phyloP scores from a whole-genome alignment of 2,113 vertebrate species.

The Pteruthius melanotis region DNA sequence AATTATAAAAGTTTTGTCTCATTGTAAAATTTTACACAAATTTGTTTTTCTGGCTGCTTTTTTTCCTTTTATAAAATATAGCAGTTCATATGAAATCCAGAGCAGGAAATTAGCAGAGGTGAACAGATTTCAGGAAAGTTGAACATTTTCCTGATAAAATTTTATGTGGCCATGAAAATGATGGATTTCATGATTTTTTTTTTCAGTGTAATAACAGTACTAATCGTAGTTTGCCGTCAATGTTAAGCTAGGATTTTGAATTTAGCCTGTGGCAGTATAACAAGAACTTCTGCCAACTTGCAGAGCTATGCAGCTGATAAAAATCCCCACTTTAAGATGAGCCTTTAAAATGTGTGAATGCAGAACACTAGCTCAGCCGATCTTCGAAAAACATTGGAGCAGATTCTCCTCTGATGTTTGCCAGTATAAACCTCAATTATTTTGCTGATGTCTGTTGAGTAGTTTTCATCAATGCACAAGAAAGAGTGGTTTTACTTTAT shows the following conservation, averaged over 20 bases:
- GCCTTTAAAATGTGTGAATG: not conserved
- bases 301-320: not conserved
- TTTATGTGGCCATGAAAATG: not conserved
- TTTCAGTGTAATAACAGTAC: not conserved
- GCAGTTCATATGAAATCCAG: not conserved
- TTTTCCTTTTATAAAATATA: not conserved
- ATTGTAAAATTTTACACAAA: not conserved
- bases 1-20: not conserved
- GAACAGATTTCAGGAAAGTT: not conserved
- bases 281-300: conserved; percentile 25
- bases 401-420: not conserved
- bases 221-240: not conserved
- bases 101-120: not conserved
- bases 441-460: not conserved
- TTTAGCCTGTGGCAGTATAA: not conserved
- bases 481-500: not conserved
- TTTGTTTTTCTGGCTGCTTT: not conserved
- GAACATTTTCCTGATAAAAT: not conserved
- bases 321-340: not conserved
- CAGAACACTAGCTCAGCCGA: not conserved
- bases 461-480: not conserved
- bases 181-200: not conserved
- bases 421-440: not conserved
- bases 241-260: not conserved
- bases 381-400: not conserved